phyloP scores from a whole-genome alignment of 2,888 invertebrate species.

The Prosopocoilus inquinatus region DNA sequence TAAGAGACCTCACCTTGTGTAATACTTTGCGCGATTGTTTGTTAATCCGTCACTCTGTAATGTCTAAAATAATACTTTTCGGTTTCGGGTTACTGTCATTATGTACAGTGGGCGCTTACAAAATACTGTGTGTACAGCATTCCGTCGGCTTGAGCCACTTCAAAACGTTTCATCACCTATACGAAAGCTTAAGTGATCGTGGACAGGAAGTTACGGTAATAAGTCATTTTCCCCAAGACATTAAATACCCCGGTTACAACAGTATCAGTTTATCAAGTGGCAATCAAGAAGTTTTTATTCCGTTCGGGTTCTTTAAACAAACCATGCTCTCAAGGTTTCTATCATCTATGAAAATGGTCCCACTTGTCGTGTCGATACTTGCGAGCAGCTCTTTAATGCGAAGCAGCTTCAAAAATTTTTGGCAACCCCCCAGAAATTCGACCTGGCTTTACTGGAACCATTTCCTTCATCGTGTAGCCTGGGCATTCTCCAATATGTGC shows the following conservation, averaged over 20 bases:
- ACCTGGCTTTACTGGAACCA: slow-evolving; percentile 64
- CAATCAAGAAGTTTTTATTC: slow-evolving; percentile 18
- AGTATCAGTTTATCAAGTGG: slow-evolving; percentile 56
- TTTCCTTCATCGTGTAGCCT: slow-evolving; percentile 70
- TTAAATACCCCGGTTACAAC: slow-evolving; percentile 56
- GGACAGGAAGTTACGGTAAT: slow-evolving; percentile 70
- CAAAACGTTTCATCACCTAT: slow-evolving; percentile 60
- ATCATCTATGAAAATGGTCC: neutral
- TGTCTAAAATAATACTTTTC: no score
- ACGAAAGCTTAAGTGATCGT: slow-evolving; percentile 58
- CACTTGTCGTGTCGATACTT: slow-evolving; percentile 7
- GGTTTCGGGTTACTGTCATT: no score
- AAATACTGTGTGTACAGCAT: slow-evolving; percentile 65
- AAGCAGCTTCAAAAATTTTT: slow-evolving; percentile 45
- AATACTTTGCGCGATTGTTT: no score
- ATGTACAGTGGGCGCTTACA: slow-evolving; percentile 28
- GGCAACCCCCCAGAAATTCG: slow-evolving; percentile 54
- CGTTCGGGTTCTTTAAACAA: neutral
- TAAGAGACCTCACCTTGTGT: no score
- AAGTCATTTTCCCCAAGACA: slow-evolving; percentile 60
- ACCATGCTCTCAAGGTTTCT: slow-evolving; percentile 4
- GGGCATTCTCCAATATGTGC: slow-evolving; percentile 60
- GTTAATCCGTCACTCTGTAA: no score
- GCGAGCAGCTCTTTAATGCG: slow-evolving; percentile 30
- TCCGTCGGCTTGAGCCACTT: slow-evolving; percentile 72